Conservation (phyloP, 2,113 vertebrate genomes). For the Anarrhichthys ocellatus region DNA sequence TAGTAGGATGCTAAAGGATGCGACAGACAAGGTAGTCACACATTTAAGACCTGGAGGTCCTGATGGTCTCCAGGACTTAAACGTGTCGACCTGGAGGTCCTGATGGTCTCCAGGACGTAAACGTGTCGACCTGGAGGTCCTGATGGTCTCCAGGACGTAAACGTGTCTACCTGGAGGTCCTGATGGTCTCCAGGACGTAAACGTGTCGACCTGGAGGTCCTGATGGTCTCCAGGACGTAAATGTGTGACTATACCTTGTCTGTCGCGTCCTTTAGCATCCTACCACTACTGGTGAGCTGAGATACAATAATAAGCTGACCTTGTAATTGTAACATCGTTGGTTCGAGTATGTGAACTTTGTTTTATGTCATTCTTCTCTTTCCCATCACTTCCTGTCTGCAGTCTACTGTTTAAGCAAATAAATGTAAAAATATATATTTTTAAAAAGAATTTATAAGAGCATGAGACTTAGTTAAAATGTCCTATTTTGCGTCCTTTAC, state of each 20-base stretch:
- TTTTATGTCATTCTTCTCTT: background rate
- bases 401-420: background rate
- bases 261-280: too few relatives aligned
- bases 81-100: too few relatives aligned
- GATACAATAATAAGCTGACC: too few relatives aligned
- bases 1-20: background rate
- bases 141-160: too few relatives aligned
- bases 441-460: background rate
- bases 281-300: too few relatives aligned
- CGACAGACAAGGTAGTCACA: background rate
- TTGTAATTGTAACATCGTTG: too few relatives aligned
- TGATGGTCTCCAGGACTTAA: background rate
- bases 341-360: background rate
- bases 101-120: too few relatives aligned
- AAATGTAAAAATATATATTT: background rate
- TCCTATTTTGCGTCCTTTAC: background rate
- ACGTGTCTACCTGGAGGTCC: background rate
- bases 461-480: background rate
- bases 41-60: background rate
- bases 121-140: too few relatives aligned
- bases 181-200: background rate
- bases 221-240: background rate
- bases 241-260: too few relatives aligned
- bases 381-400: background rate
- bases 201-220: background rate